Base-by-base conservation (phyloP, 1,140 invertebrate genomes). In the Drosophila athabasca region DNA sequence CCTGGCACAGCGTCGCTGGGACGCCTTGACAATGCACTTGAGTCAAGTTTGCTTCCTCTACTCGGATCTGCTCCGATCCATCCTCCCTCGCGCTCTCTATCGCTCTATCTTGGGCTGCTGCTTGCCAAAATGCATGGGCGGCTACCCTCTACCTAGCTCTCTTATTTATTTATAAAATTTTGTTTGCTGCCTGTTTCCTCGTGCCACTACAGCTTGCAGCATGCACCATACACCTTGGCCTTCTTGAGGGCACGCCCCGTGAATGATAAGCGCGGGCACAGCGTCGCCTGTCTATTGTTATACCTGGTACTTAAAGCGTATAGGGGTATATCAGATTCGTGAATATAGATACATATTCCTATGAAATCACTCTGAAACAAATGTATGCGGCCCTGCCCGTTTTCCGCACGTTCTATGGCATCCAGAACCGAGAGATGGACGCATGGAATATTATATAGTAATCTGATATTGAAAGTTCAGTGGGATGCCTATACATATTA, bases 21-120 rank as follows among this genome's bases (percentile, higher is more conserved):
- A 60, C 62, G 76, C 81, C 81, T 85, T 85, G 81, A 87, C 81
- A 85, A 82, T 85, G 81, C 82, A 85, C 81, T 85, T 85, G 81
- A 85, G 74, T 85, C 81, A 85, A 87, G 81, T 85, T 80, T 87
- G 82, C 78, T 85, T 85, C 81, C 82, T 85, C 65, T 77, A 62
- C 52, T 61, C 35, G 35, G 62, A 15, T 51, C 15, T 52, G 15
- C 50, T 52, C 26, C 50, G 17, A 19, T 52, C 50, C 52, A 52
- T 52, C 45, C 67, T 65, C 65, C 45, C 67, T 65, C 65, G 35
- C 11, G 35, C 57, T 48, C 24, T 43, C 43, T 45, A 26, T 22
- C 19, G 29, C 15, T 45, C 11, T 74, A 51, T 73, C 52, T 71
- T 75, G 66, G 75, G 64, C 59, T 22, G 68, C 46, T 60, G 77